Evolutionary conservation across 2,797 vertebrate species (phyloP).

Genomic region (Vespertilio murinus): DNA sequence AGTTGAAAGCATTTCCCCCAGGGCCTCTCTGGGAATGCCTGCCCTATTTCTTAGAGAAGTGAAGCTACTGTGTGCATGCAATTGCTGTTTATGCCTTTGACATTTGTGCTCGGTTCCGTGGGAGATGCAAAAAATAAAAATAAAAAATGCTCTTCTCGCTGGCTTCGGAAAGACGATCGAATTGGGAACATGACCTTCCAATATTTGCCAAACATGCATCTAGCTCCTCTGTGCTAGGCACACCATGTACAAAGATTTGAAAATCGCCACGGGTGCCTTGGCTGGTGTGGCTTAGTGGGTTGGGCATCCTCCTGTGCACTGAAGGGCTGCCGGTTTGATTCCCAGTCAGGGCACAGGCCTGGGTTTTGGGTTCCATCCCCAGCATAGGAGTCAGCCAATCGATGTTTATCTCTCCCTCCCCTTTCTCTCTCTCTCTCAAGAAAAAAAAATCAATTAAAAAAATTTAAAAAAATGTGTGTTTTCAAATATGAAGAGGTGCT

Average conservation of each 20-base stretch:
- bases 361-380: no score
- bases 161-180: background rate
- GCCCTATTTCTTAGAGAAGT: background rate
- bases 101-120: background rate
- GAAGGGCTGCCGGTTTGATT: no score
- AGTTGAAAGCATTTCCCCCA: background rate
- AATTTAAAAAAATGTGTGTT: no score
- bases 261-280: background rate
- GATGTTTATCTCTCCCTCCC: no score
- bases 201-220: background rate
- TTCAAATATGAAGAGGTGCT: background rate
- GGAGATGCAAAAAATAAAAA: background rate
- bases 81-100: constrained; percentile 20
- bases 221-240: background rate
- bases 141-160: background rate
- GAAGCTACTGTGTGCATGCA: background rate
- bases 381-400: no score
- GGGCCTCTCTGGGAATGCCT: background rate
- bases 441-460: no score
- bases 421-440: no score
- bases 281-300: no score
- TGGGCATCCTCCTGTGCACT: no score
- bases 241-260: background rate
- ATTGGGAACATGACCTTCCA: background rate
- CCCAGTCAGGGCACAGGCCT: no score